Evolutionary conservation across 2,888 invertebrate genomes (phyloP), one percentile per base, ranked within the genome.

Genomic region (Hydropsyche betteni): DNA sequence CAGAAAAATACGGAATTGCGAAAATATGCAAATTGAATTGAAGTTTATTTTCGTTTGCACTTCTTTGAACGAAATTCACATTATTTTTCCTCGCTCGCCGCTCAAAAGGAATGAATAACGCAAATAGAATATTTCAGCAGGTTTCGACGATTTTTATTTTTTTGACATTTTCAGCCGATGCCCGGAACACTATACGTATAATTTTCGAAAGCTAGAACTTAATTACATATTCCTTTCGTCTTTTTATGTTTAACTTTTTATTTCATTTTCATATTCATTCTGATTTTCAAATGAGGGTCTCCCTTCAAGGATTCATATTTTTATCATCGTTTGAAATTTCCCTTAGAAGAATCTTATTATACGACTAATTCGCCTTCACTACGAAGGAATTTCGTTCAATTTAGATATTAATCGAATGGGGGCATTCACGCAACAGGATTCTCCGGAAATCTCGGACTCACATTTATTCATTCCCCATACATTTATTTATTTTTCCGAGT

Each of bases 331-430:
- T 24, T 58, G 58, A 58, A 14, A 24, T 58, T 58, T 58, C 24
- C 4, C 53, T 16, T 12, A n/a, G 36, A 58, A 24, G 58, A 61
- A 73, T 73, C 61, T 55, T 61, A 73, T 73, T 61, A 73, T 36
- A 44, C 44, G 61, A 64, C 52, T 72, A 68, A 75, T 75, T 75
- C 72, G 72, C 51, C 72, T 72, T 70, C 70, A 61, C 52, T 69
- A 69, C 16, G 69, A 61, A 73, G 68, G 75, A 74, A 75, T 75
- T 74, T 73, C 50, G 12, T 74, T 73, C 76, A 76, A 76, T 74
- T 74, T 69, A 78, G 78, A 78, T 78, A 78, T 78, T 71, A 72
- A 78, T 78, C 77, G 74, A 75, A 76, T 74, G 76, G 38, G 76
- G 73, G 71, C 69, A 76, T 76, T 76, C 78, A 78, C 75, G 77